Conservation (phyloP, 2,888 invertebrate species). For the Mythimna impura region DNA sequence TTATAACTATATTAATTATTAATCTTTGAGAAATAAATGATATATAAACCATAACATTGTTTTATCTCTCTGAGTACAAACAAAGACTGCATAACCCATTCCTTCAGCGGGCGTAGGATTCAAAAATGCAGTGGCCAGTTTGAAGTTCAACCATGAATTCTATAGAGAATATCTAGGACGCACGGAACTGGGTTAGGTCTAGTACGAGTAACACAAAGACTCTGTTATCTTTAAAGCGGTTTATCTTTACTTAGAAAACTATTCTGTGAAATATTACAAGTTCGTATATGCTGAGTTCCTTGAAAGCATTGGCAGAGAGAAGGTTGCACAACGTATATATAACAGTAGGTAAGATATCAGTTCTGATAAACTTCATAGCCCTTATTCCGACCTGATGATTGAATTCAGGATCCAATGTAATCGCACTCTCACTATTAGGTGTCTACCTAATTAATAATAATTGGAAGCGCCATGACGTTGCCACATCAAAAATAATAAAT, state of each 20-base stretch:
- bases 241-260: neutral
- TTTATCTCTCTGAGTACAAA: neutral
- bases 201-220: constrained; percentile 4
- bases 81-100: neutral
- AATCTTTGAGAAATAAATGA: too few relatives aligned
- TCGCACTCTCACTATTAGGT: too few relatives aligned
- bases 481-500: too few relatives aligned
- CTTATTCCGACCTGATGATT: neutral
- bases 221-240: constrained; percentile 3
- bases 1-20: too few relatives aligned
- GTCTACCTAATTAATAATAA: too few relatives aligned
- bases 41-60: neutral
- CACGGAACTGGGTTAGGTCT: constrained; percentile 13
- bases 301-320: neutral
- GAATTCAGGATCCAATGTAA: too few relatives aligned
- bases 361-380: neutral
- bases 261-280: neutral
- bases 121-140: constrained; percentile 27
- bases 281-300: too few relatives aligned
- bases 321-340: neutral
- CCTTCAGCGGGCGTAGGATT: neutral
- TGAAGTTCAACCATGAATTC: constrained; percentile 32
- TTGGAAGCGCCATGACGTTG: too few relatives aligned
- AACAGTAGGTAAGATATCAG: neutral
- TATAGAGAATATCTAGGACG: constrained; percentile 39